phyloP scores from a whole-genome alignment of 2,113 vertebrate species.

The Numenius arquata region DNA sequence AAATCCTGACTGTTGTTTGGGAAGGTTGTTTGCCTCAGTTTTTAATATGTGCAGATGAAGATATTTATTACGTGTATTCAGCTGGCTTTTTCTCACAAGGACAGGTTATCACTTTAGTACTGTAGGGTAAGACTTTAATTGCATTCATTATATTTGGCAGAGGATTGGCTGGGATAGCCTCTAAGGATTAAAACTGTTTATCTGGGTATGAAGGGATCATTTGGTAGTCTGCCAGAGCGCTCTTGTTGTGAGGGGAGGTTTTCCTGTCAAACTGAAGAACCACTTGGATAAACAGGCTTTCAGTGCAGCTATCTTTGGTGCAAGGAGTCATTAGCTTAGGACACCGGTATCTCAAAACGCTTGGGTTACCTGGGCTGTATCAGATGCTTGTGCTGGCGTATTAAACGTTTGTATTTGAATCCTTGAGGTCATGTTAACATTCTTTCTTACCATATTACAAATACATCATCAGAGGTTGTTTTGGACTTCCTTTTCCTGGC shows the following conservation, averaged over 20 bases:
- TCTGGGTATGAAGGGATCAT: constrained; percentile 44
- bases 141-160: constrained; percentile 34
- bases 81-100: background rate
- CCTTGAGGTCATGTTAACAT: background rate
- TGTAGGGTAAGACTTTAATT: constrained; percentile 59
- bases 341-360: background rate
- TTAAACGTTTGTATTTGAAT: background rate
- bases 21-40: background rate
- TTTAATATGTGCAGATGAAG: constrained; percentile 1
- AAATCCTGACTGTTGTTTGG: background rate
- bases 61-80: background rate
- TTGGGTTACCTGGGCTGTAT: background rate
- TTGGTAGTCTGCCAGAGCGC: constrained; percentile 59
- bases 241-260: constrained; percentile 29
- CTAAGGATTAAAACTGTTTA: constrained; percentile 62
- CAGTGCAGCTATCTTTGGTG: background rate
- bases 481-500: constrained; percentile 1
- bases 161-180: constrained; percentile 36
- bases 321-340: background rate
- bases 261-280: constrained; percentile 46
- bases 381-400: background rate
- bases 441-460: constrained; percentile 7
- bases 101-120: constrained; percentile 35
- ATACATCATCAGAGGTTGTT: background rate
- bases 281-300: background rate